These are phyloP conservation scores for Troilus luridus DNA, from an alignment of 2,888 invertebrate genomes.

Conservation along the genomic window DNA sequence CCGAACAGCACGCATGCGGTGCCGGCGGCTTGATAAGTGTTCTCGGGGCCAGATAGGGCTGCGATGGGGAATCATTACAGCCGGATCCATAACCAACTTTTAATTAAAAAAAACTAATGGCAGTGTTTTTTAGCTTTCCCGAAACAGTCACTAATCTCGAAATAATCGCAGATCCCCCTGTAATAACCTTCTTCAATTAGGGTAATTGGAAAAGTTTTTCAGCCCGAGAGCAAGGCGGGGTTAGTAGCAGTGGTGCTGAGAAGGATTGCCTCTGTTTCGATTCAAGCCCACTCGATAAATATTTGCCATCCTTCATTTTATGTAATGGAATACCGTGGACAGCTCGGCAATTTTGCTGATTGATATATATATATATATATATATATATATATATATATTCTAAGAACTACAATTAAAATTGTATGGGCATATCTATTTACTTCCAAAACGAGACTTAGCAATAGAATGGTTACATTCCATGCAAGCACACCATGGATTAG, in stretches of 20 bases:
- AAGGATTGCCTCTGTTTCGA: constrained; percentile 35
- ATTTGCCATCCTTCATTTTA: constrained; percentile 18
- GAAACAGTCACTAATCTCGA: constrained; percentile 27
- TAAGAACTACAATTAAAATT: too few species aligned
- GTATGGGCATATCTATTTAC: too few species aligned
- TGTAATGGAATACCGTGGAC: not conserved
- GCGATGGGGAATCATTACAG: constrained; percentile 20
- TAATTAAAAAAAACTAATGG: constrained; percentile 38
- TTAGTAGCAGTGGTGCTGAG: not conserved
- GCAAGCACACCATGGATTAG: too few species aligned
- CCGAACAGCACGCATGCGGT: not conserved
- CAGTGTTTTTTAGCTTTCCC: constrained; percentile 35
- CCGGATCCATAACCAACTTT: not conserved
- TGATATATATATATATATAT: not conserved
- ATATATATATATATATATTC: too few species aligned
- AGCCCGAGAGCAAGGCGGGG: not conserved
- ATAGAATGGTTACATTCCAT: too few species aligned
- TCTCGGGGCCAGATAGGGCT: not conserved
- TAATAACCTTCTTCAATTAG: constrained; percentile 22
- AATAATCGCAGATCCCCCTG: constrained; percentile 31
- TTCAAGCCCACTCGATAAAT: constrained; percentile 18
- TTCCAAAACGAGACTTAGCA: too few species aligned
- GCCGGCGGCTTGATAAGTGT: not conserved
- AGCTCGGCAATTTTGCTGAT: not conserved
- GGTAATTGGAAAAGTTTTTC: constrained; percentile 30